Percentiles rank a stretch among this genome's conserved stretches.
phyloP scores from a whole-genome alignment of 2,113 vertebrate species.

The Silurus asotus region DNA sequence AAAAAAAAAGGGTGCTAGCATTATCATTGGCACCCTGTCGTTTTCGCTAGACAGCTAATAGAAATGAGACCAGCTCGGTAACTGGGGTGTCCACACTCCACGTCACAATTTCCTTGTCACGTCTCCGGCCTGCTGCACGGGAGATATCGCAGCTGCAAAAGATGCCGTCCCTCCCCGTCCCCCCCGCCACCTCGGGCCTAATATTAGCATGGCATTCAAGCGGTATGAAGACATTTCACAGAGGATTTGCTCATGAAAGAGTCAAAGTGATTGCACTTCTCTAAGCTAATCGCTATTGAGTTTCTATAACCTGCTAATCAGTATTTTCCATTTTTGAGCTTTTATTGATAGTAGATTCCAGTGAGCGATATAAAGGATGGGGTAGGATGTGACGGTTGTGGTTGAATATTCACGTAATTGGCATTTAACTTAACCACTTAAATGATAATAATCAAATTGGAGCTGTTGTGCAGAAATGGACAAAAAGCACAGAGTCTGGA shows the following conservation, averaged over 20 bases:
- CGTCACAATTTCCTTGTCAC: slow-evolving; percentile 38
- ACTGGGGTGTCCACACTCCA: not conserved
- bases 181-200: not conserved
- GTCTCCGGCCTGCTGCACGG: slow-evolving; percentile 44
- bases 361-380: slow-evolving; percentile 39
- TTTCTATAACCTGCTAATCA: slow-evolving; percentile 3
- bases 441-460: slow-evolving; percentile 63
- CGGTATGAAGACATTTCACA: slow-evolving; percentile 54
- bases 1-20: not conserved
- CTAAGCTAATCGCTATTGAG: slow-evolving; percentile 17
- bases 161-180: slow-evolving; percentile 11
- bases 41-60: slow-evolving; percentile 39
- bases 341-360: slow-evolving; percentile 39
- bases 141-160: slow-evolving; percentile 54
- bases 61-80: not conserved
- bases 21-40: slow-evolving; percentile 19
- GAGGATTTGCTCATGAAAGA: slow-evolving; percentile 39
- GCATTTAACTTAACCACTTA: slow-evolving; percentile 47
- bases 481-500: slow-evolving; percentile 1
- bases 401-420: slow-evolving; percentile 61
- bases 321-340: not conserved
- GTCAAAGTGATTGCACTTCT: slow-evolving; percentile 40
- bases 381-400: not conserved
- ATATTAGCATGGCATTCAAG: slow-evolving; percentile 56
- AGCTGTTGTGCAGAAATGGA: slow-evolving; percentile 64